phyloP scores from a whole-genome alignment of 2,113 vertebrate species.

The Piprites chloris region DNA sequence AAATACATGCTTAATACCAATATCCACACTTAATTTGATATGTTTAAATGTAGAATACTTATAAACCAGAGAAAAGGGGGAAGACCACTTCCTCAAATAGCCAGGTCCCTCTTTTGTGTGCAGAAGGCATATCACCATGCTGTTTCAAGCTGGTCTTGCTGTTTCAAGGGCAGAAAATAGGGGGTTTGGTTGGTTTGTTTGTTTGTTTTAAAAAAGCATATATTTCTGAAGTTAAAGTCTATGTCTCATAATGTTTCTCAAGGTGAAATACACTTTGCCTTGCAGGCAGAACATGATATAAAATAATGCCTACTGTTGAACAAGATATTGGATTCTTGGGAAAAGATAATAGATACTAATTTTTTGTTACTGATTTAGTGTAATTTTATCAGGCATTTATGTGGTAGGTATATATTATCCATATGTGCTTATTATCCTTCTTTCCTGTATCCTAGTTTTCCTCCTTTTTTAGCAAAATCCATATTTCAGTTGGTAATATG shows the following conservation, averaged over 20 bases:
- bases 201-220: not conserved
- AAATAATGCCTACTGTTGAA: not conserved
- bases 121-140: not conserved
- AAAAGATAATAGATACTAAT: not conserved
- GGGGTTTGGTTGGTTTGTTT: not conserved
- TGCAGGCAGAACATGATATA: not conserved
- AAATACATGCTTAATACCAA: not conserved
- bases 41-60: not conserved
- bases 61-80: not conserved
- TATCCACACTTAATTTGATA: not conserved
- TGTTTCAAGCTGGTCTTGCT: not conserved
- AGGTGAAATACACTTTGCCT: not conserved
- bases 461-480: not conserved
- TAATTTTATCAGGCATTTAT: not conserved
- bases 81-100: not conserved
- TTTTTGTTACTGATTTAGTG: not conserved
- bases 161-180: not conserved
- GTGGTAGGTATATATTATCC: not conserved
- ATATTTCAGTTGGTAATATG: not conserved
- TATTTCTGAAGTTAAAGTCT: not conserved
- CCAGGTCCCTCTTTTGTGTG: not conserved
- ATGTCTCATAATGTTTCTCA: not conserved
- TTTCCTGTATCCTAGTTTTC: not conserved
- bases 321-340: not conserved
- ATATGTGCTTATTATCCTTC: not conserved